Evolutionary conservation across 2,888 invertebrate genomes (phyloP), one percentile per base, ranked within the genome.

Genomic region (Aporophyla nigra): DNA sequence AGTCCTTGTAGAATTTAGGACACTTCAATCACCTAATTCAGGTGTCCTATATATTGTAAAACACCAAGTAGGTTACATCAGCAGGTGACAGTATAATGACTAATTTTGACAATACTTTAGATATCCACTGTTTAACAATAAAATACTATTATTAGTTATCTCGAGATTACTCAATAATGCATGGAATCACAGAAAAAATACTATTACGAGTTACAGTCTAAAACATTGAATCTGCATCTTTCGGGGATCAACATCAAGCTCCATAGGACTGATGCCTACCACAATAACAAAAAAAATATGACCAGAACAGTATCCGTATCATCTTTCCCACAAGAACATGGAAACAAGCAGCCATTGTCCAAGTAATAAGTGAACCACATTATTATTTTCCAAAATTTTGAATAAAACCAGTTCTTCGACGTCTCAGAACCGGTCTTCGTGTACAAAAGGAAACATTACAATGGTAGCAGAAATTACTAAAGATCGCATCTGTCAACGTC

Each of bases 401-500:
- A 65, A 16, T 58, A 53, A 69, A 76, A 77, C 84, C 27, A 59
- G 84, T 86, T 78, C 73, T 54, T 43, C 58, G 66, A 58, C 66
- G 63, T 61, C n/a, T 65, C 43, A 27, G 24, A 78, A 86, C 86
- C 86, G 75, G 87, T 81, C 19, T 33, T 61, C 19, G 27, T 7
- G 58, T 83, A 78, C 78, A 85, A 79, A 74, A 84, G 83, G 33
- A 58, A 74, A 56, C 73, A 86, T 74, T 67, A 78, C 67, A 79
- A 83, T 79, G 71, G 68, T 49, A 56, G 59, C 80, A 71, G 49
- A 79, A 71, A 68, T 86, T 61, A 74, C 73, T 56, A 62, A 65
- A 85, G 85, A 83, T 83, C 21, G 86, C 83, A 83, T 83, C 83
- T 83, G 83, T 74, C 83, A 78, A 21, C 62, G 27, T 68, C 24